phyloP scores from a whole-genome alignment of 1,140 invertebrate species.

The Heliothis subflexa region DNA sequence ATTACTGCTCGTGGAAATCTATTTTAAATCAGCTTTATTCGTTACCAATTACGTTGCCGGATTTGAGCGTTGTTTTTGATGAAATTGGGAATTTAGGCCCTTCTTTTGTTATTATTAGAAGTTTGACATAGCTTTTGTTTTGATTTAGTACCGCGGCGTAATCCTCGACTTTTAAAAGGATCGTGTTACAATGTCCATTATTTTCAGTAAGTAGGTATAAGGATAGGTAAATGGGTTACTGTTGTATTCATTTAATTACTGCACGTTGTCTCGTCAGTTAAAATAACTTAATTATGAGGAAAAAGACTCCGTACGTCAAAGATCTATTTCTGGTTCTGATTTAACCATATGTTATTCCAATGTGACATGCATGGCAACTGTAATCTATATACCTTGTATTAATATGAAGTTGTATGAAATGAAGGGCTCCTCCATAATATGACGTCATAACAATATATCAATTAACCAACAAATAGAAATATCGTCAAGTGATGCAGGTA shows the following conservation, averaged over 20 bases:
- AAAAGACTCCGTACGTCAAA: not conserved
- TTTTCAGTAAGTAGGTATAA: too few relatives aligned
- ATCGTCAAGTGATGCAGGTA: not conserved
- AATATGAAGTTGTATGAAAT: not conserved
- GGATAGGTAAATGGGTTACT: too few relatives aligned
- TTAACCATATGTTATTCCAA: not conserved
- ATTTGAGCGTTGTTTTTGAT: slow-evolving; percentile 23
- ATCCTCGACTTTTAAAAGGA: not conserved
- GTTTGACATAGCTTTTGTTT: slow-evolving; percentile 17
- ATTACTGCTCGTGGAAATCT: slow-evolving; percentile 7
- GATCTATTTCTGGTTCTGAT: not conserved
- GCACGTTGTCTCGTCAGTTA: not conserved
- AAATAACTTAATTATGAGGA: slow-evolving; percentile 1
- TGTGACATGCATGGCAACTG: not conserved
- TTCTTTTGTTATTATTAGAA: slow-evolving; percentile 8
- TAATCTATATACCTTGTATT: not conserved
- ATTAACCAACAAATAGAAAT: slow-evolving; percentile 8
- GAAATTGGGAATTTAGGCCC: slow-evolving; percentile 11
- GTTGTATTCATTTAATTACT: too few relatives aligned
- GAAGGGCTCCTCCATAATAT: not conserved
- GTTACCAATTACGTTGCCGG: slow-evolving; percentile 27
- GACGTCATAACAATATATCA: slow-evolving; percentile 26
- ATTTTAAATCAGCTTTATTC: slow-evolving; percentile 42
- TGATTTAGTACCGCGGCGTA: not conserved
- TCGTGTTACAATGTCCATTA: too few relatives aligned